A percentile compares a stretch with the other conserved stretches of the same genome.
Conservation (phyloP, 2,888 invertebrate species). For the Polymixis flavicincta region DNA sequence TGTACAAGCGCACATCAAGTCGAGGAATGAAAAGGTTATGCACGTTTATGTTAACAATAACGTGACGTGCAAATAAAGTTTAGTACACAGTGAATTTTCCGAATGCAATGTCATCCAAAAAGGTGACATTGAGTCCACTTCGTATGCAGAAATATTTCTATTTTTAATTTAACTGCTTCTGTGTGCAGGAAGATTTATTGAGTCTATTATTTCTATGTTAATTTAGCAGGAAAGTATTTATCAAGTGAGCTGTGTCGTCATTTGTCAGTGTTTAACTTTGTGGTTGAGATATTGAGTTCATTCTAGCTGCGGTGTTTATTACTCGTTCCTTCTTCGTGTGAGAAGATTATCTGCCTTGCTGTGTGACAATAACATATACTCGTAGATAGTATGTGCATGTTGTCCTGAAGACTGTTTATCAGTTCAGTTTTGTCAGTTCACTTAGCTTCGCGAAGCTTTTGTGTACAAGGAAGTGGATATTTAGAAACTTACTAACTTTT, state of each 20-base stretch:
- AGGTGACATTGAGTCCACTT: not conserved
- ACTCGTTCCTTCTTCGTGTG: not conserved
- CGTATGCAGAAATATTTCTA: no score
- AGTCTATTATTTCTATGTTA: conserved; percentile 17
- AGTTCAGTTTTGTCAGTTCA: not conserved
- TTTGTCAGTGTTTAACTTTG: conserved; percentile 43
- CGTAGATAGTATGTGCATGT: not conserved
- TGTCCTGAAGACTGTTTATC: not conserved
- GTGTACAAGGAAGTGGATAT: no score
- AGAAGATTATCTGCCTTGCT: not conserved
- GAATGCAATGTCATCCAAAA: not conserved
- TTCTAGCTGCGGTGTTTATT: conserved; percentile 5
- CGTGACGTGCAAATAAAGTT: not conserved
- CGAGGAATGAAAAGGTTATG: not conserved
- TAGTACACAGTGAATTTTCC: no score
- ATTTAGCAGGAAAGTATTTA: conserved; percentile 24
- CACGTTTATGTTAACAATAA: not conserved
- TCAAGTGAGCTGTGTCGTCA: conserved; percentile 24
- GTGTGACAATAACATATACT: not conserved
- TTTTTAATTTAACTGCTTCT: not conserved
- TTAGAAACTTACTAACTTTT: no score
- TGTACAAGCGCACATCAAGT: not conserved
- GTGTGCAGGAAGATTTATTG: not conserved
- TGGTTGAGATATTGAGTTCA: conserved; percentile 21
- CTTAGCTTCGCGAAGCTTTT: no score